A percentile compares a stretch with the other conserved stretches of the same genome.
Evolutionary conservation across 2,113 vertebrate species (phyloP).

Genomic region (Glareola pratincola): DNA sequence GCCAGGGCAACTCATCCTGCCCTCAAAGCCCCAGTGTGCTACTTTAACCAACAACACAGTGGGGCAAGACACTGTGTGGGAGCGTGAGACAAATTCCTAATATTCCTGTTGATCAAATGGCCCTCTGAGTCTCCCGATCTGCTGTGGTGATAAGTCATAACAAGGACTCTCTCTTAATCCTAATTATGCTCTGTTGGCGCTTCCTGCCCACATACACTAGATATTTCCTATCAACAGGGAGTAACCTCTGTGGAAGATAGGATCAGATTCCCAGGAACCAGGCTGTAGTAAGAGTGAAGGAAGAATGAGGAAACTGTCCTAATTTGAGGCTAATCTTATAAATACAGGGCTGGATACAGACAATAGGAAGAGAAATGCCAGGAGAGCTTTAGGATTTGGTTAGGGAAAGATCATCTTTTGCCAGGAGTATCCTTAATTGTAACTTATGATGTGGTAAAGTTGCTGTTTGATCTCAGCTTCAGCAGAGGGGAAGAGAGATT

Average conservation of each 20-base stretch:
- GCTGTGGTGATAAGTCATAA: slow-evolving; percentile 17
- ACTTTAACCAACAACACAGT: background rate
- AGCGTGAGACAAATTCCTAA: background rate
- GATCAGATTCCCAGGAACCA: slow-evolving; percentile 56
- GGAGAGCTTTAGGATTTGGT: slow-evolving; percentile 2
- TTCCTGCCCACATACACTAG: slow-evolving; percentile 39
- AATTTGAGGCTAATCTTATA: slow-evolving; percentile 55
- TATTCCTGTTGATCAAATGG: slow-evolving; percentile 52
- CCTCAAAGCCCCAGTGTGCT: background rate
- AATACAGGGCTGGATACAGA: slow-evolving; percentile 12
- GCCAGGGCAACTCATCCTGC: background rate
- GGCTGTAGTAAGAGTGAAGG: slow-evolving; percentile 47
- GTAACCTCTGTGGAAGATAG: slow-evolving; percentile 54
- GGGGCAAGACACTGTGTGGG: slow-evolving; percentile 4
- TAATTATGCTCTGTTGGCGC: background rate
- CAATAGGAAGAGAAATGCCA: slow-evolving; percentile 1
- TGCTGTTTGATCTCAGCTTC: slow-evolving; percentile 28
- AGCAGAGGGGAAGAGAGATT: background rate
- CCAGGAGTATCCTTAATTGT: slow-evolving; percentile 14
- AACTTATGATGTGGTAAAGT: slow-evolving; percentile 16
- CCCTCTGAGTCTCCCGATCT: slow-evolving; percentile 29
- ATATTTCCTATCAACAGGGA: slow-evolving; percentile 61
- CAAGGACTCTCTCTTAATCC: slow-evolving; percentile 49
- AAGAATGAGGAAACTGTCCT: slow-evolving; percentile 51
- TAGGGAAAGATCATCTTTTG: slow-evolving; percentile 1